Conservation (phyloP, 2,797 vertebrate genomes). For the Poeciliopsis turneri region DNA sequence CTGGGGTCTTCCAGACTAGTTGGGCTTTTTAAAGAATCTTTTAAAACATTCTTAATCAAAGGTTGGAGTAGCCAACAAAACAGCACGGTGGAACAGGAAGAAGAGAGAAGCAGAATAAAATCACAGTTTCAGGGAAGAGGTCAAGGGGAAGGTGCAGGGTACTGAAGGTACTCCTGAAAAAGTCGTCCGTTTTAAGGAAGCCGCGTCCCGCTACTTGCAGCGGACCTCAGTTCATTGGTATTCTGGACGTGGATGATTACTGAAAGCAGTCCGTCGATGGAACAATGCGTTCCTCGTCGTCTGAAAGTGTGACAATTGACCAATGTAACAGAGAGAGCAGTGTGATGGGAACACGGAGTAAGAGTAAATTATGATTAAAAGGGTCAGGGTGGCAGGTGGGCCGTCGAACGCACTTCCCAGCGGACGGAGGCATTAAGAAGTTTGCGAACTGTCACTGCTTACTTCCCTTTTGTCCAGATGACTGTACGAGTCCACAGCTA, state of each 20-base stretch:
- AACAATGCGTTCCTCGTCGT: constrained; percentile 24
- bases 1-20: constrained; percentile 55
- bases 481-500: too few relatives aligned
- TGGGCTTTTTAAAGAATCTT: constrained; percentile 59
- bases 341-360: background rate
- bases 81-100: constrained; percentile 23
- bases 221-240: constrained; percentile 4
- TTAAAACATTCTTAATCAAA: constrained; percentile 66
- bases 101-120: constrained; percentile 22
- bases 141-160: constrained; percentile 8
- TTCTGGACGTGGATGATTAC: constrained; percentile 16
- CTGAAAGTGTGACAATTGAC: constrained; percentile 13
- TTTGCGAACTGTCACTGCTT: background rate
- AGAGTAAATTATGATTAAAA: background rate
- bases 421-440: background rate
- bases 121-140: constrained; percentile 44
- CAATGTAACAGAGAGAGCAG: constrained; percentile 4
- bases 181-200: constrained; percentile 4
- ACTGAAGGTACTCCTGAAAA: constrained; percentile 11
- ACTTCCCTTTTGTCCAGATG: too few relatives aligned
- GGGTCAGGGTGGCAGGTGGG: background rate
- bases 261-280: constrained; percentile 11
- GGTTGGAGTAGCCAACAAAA: constrained; percentile 45
- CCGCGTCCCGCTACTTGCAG: background rate
- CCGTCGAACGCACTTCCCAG: background rate